A percentile compares a stretch with the other conserved stretches of the same genome.
phyloP scores from a whole-genome alignment of 2,113 vertebrate genomes.

The Mus spicilegus region DNA sequence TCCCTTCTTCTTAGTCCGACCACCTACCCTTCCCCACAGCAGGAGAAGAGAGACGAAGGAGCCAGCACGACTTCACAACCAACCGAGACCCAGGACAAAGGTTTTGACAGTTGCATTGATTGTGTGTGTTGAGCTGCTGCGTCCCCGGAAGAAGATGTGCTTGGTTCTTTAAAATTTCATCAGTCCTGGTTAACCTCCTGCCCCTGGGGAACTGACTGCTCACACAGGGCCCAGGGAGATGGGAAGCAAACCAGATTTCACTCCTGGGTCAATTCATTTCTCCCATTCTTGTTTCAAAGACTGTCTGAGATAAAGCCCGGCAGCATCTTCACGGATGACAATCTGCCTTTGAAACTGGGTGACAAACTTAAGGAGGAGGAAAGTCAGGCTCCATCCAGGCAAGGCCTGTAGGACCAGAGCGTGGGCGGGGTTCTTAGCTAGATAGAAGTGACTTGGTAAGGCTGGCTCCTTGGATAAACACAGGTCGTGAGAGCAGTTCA shows the following conservation, averaged over 20 bases:
- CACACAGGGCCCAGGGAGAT: neutral
- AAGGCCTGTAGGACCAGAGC: fast-evolving
- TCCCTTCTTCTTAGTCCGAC: too few relatives aligned
- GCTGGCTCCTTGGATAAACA: neutral
- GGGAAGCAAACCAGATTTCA: neutral
- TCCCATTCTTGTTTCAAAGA: neutral
- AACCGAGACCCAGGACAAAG: neutral
- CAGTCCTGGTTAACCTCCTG: conserved; percentile 36
- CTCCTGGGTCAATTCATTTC: neutral
- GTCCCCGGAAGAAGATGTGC: neutral
- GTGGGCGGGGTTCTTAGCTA: fast-evolving
- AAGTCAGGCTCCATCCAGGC: neutral
- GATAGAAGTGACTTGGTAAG: neutral
- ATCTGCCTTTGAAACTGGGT: neutral
- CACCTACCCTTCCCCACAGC: neutral
- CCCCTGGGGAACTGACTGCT: neutral
- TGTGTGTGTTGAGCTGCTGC: fast-evolving
- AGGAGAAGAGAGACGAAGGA: neutral
- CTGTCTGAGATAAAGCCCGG: neutral
- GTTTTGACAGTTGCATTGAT: fast-evolving
- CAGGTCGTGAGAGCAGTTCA: neutral
- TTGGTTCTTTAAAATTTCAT: conserved; percentile 28
- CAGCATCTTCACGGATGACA: neutral
- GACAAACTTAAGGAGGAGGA: neutral
- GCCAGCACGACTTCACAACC: neutral